These are phyloP conservation scores for Sminthurinus signatus DNA, from an alignment of 1,140 invertebrate species.

Conservation along the genomic window DNA sequence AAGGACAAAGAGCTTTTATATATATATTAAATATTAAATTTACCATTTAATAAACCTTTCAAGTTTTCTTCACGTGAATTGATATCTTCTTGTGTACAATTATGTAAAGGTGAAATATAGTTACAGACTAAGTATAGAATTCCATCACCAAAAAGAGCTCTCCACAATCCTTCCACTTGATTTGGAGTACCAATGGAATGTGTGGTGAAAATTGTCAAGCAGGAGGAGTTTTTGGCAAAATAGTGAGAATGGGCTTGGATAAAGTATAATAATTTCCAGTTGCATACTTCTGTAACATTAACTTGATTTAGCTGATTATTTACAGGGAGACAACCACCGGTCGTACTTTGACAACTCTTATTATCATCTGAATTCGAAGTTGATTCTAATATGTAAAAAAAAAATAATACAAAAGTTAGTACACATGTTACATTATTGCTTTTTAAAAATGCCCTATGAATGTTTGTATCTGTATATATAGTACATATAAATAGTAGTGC, in stretches of 20 bases:
- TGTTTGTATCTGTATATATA: too few relatives aligned
- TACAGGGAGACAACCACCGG: background rate
- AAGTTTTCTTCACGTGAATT: too few relatives aligned
- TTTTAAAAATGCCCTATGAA: too few relatives aligned
- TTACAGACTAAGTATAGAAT: background rate
- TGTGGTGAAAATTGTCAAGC: background rate
- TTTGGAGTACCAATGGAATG: background rate
- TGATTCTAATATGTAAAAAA: too few relatives aligned
- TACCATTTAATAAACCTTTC: too few relatives aligned
- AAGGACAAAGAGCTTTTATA: too few relatives aligned
- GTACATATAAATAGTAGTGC: background rate
- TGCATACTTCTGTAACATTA: background rate
- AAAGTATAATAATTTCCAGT: slow-evolving; percentile 1
- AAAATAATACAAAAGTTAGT: background rate
- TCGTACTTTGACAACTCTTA: background rate
- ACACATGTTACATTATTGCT: too few relatives aligned
- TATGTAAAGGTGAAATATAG: background rate
- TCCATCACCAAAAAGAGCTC: slow-evolving; percentile 10
- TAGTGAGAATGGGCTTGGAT: slow-evolving; percentile 2
- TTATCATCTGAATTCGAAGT: background rate
- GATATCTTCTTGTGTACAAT: background rate
- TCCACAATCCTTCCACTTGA: slow-evolving; percentile 5
- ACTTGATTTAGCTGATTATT: background rate
- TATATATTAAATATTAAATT: too few relatives aligned
- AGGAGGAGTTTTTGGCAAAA: background rate